phyloP scores from a whole-genome alignment of 1,140 invertebrate species.

The Drosophila lini region DNA sequence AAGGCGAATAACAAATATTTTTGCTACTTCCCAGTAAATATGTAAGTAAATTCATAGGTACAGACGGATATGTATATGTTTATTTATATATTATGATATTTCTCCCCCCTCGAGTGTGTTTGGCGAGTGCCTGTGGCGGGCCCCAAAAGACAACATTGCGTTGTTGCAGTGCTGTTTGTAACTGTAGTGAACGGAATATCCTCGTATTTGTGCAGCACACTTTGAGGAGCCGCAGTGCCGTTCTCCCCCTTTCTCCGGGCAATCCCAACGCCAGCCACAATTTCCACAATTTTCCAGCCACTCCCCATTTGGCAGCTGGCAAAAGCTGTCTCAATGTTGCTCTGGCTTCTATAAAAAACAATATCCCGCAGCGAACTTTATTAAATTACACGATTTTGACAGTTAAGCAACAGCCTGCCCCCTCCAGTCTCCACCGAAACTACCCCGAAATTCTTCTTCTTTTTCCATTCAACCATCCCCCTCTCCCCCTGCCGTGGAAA shows the following conservation, averaged over 20 bases:
- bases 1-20: constrained; percentile 16
- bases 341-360: constrained; percentile 65
- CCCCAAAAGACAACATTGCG: constrained; percentile 55
- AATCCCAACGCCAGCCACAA: constrained; percentile 18
- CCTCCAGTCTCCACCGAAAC: background rate
- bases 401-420: constrained; percentile 69
- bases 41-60: constrained; percentile 19
- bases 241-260: background rate
- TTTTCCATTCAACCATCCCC: background rate
- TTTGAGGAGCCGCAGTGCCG: constrained; percentile 46
- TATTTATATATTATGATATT: constrained; percentile 23
- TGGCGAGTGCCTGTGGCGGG: constrained; percentile 26
- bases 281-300: constrained; percentile 41
- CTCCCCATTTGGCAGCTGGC: constrained; percentile 60
- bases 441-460: background rate
- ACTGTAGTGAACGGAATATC: constrained; percentile 47
- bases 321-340: constrained; percentile 54
- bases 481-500: constrained; percentile 41
- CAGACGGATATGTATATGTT: constrained; percentile 23
- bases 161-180: constrained; percentile 52
- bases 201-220: constrained; percentile 63
- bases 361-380: constrained; percentile 84
- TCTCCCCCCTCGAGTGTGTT: constrained; percentile 19
- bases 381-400: constrained; percentile 84
- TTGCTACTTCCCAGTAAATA: constrained; percentile 38